Conservation (phyloP, 2,797 vertebrate genomes). For the Aldrovandia affinis region DNA sequence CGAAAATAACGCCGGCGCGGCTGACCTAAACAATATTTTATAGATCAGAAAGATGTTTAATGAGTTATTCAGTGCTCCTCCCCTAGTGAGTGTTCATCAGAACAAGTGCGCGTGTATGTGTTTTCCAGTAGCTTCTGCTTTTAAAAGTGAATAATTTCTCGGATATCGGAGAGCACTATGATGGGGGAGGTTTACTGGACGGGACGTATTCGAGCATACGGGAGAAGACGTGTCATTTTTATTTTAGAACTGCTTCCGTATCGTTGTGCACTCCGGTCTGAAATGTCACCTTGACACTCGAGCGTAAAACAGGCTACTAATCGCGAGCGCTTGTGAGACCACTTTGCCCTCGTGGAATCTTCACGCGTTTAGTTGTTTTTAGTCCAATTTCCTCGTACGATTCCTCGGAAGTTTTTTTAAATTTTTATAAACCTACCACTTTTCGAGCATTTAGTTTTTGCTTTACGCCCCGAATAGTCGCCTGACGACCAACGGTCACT, state of each 20-base stretch:
- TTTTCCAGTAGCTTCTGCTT: neutral
- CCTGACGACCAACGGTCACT: neutral
- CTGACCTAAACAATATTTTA: neutral
- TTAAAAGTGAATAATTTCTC: neutral
- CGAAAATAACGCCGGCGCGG: neutral
- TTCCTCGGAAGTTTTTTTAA: neutral
- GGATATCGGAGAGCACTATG: neutral
- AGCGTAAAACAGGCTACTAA: conserved; percentile 63
- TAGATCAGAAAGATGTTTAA: too few relatives aligned
- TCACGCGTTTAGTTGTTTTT: neutral
- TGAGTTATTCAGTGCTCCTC: neutral
- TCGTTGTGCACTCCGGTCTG: neutral
- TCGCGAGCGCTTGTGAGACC: conserved; percentile 49
- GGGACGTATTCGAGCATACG: neutral
- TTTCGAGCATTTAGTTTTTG: neutral
- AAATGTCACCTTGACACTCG: conserved; percentile 78
- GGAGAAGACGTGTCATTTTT: neutral
- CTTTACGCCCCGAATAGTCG: neutral
- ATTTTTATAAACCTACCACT: neutral
- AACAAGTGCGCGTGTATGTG: neutral
- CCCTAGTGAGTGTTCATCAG: neutral
- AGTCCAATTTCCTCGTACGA: too few relatives aligned
- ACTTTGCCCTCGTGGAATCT: neutral
- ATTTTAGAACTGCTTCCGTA: neutral
- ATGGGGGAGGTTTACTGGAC: neutral